Percentiles rank a stretch among this genome's conserved stretches.
Evolutionary conservation across 2,888 invertebrate species (phyloP).

Genomic region (Lepidochrysops patricia): DNA sequence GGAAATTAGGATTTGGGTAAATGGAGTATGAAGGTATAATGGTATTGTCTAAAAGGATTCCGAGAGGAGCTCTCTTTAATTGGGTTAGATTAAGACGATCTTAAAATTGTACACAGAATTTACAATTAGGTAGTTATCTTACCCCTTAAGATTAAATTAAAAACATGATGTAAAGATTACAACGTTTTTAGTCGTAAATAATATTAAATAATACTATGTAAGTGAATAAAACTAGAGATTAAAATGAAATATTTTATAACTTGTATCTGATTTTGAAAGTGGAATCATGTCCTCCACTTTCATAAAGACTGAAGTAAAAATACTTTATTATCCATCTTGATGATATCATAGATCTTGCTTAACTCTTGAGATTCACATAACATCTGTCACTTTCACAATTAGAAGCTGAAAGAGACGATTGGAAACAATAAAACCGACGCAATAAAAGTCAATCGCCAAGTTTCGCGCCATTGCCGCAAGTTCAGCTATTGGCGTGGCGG

Average conservation of each 20-base stretch:
- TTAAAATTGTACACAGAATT: neutral
- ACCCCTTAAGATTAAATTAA: neutral
- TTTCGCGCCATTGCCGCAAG: neutral
- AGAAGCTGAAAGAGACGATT: neutral
- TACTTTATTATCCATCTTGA: too few species aligned
- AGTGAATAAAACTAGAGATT: too few species aligned
- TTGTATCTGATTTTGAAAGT: too few species aligned
- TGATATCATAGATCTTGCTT: too few species aligned
- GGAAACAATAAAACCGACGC: neutral
- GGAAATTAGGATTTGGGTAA: slow-evolving; percentile 33
- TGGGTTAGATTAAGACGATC: neutral
- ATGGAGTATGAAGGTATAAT: slow-evolving; percentile 10
- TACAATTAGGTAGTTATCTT: neutral
- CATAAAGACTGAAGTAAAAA: too few species aligned
- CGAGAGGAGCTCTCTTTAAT: neutral
- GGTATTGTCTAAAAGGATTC: slow-evolving; percentile 8
- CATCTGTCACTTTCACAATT: too few species aligned
- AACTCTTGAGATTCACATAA: too few species aligned
- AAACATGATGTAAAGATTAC: neutral
- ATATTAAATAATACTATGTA: too few species aligned
- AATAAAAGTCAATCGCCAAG: neutral
- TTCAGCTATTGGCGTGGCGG: slow-evolving; percentile 11
- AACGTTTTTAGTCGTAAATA: neutral
- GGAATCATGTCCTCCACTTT: too few species aligned
- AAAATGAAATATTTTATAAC: too few species aligned